phyloP scores from a whole-genome alignment of 2,113 vertebrate genomes.

The Mus pahari region DNA sequence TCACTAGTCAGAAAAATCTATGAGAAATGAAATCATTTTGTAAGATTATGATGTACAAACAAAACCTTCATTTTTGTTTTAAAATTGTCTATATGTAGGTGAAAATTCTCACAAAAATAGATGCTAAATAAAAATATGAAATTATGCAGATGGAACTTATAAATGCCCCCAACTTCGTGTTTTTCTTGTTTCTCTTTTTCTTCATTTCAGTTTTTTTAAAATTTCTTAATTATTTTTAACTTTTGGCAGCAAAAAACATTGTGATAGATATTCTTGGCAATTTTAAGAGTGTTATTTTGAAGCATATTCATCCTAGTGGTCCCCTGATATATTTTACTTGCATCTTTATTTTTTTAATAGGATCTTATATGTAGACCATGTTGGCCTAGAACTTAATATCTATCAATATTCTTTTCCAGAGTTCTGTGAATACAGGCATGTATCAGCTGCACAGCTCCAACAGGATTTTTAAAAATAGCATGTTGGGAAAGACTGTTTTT shows the following conservation, averaged over 20 bases:
- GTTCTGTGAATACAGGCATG: no score
- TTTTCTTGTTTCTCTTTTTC: background rate
- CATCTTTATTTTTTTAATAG: background rate
- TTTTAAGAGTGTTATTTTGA: background rate
- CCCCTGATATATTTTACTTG: background rate
- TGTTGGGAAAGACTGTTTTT: background rate
- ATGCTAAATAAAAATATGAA: background rate
- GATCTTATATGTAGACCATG: background rate
- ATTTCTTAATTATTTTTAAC: background rate
- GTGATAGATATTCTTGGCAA: background rate
- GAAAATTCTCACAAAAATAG: background rate
- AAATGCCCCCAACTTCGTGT: fast-evolving
- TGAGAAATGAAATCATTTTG: background rate
- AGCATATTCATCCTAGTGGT: background rate
- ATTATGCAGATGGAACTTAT: background rate
- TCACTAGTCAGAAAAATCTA: background rate
- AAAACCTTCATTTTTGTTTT: conserved; percentile 3
- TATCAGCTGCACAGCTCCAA: background rate
- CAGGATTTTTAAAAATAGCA: background rate
- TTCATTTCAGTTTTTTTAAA: background rate
- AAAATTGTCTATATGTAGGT: background rate
- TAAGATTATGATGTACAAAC: background rate
- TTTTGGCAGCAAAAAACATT: background rate
- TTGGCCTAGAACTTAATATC: background rate
- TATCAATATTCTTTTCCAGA: background rate